Conservation (phyloP, 2,888 invertebrate species). For the Protonemura montana region DNA sequence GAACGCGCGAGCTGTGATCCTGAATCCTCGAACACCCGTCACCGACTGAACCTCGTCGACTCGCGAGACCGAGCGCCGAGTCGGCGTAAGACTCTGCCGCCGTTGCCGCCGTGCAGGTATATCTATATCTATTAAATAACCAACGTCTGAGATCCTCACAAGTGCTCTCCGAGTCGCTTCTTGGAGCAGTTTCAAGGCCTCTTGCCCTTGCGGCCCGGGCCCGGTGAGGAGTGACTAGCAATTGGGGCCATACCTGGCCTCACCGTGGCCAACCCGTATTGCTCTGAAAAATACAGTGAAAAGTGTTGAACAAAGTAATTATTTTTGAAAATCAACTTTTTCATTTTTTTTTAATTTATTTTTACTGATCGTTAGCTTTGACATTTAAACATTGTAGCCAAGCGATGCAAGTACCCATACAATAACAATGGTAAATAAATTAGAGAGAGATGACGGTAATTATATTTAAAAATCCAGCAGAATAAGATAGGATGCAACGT, state of each 20-base stretch:
- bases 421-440: too few species aligned
- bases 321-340: too few species aligned
- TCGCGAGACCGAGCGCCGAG: too few species aligned
- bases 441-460: too few species aligned
- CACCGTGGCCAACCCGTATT: background rate
- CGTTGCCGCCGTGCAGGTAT: background rate
- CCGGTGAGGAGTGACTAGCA: background rate
- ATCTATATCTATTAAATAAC: slow-evolving; percentile 12
- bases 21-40: background rate
- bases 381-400: too few species aligned
- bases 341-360: too few species aligned
- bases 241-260: background rate
- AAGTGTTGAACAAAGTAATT: too few species aligned
- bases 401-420: too few species aligned
- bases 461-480: too few species aligned
- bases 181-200: background rate
- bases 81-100: background rate
- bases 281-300: background rate
- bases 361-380: too few species aligned
- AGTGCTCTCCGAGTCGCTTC: background rate
- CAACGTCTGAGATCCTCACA: background rate
- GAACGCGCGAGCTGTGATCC: background rate
- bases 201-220: background rate
- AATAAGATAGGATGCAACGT: too few species aligned
- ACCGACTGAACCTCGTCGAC: background rate